Conservation (phyloP, 1,140 invertebrate species). For the Leptinotarsa defecta region DNA sequence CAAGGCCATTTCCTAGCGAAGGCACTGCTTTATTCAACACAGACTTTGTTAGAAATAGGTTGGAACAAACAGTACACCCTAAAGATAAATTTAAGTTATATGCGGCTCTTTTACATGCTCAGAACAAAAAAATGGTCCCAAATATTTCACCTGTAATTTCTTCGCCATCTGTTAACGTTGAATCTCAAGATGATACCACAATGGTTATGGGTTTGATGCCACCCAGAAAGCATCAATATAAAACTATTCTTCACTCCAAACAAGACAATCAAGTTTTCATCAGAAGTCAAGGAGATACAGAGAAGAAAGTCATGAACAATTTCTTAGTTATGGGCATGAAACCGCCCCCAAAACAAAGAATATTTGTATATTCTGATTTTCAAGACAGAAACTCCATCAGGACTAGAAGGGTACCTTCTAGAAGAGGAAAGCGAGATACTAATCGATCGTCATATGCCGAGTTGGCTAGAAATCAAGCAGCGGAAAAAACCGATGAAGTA, state of each 20-base stretch:
- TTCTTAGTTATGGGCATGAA: conserved; percentile 49
- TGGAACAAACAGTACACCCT: conserved; percentile 3
- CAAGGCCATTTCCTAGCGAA: not conserved
- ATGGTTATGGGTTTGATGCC: conserved; percentile 40
- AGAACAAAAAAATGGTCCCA: not conserved
- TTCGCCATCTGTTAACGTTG: not conserved
- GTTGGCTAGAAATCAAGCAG: conserved; percentile 38
- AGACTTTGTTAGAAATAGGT: conserved; percentile 7
- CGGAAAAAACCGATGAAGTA: conserved; percentile 31
- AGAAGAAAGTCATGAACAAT: conserved; percentile 32
- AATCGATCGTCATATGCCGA: conserved; percentile 39
- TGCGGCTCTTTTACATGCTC: conserved; percentile 3
- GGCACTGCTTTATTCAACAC: not conserved
- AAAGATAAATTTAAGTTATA: conserved; percentile 17
- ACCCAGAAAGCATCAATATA: conserved; percentile 38
- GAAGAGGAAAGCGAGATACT: conserved; percentile 36
- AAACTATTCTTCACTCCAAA: conserved; percentile 36
- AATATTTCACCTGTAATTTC: not conserved
- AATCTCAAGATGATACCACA: conserved; percentile 33
- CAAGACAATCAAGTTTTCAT: conserved; percentile 22
- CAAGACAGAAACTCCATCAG: conserved; percentile 11
- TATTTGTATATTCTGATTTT: conserved; percentile 45
- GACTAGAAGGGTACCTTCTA: conserved; percentile 9
- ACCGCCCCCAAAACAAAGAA: conserved; percentile 46
- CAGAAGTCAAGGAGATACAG: conserved; percentile 11